A percentile compares a stretch with the other conserved stretches of the same genome.
Evolutionary conservation across 2,113 vertebrate species (phyloP).

Genomic region (Sapajus apella): DNA sequence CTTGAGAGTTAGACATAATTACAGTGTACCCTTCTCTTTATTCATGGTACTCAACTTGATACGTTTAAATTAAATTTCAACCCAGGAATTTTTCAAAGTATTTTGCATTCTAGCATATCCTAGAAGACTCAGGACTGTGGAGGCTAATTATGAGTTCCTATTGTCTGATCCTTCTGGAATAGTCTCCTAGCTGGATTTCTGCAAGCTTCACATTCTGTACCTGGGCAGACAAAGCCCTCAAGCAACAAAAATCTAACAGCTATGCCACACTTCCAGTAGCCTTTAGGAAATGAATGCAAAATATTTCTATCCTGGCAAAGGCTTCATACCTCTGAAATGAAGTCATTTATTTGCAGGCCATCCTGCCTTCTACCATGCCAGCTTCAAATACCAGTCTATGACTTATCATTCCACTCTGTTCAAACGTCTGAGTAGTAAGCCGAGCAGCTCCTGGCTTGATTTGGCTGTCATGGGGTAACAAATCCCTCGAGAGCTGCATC

Average conservation of each 20-base stretch:
- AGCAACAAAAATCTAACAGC: slow-evolving; percentile 55
- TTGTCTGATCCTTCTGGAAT: slow-evolving; percentile 65
- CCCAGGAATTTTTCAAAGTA: slow-evolving; percentile 35
- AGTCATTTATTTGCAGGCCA: slow-evolving; percentile 74
- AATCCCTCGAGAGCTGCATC: neutral
- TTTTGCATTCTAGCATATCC: slow-evolving; percentile 58
- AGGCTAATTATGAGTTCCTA: slow-evolving; percentile 72
- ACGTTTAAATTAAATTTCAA: slow-evolving; percentile 64
- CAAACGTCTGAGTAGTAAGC: neutral
- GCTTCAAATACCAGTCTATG: slow-evolving; percentile 17
- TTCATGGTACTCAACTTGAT: neutral
- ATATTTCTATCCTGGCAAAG: slow-evolving; percentile 62
- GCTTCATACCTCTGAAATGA: slow-evolving; percentile 64
- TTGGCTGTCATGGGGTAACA: fast-evolving
- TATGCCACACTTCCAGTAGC: slow-evolving; percentile 58
- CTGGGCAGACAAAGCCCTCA: slow-evolving; percentile 66
- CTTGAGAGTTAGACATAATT: slow-evolving; percentile 5
- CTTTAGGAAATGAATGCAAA: slow-evolving; percentile 75
- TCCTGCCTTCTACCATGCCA: slow-evolving; percentile 49
- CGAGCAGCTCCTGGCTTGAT: neutral
- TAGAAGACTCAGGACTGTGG: slow-evolving; percentile 60
- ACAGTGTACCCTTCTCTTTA: slow-evolving; percentile 51
- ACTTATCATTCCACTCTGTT: neutral
- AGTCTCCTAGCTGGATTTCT: slow-evolving; percentile 38
- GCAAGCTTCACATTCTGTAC: slow-evolving; percentile 68